phyloP scores from a whole-genome alignment of 2,797 vertebrate genomes.

The Acanthurus tractus region DNA sequence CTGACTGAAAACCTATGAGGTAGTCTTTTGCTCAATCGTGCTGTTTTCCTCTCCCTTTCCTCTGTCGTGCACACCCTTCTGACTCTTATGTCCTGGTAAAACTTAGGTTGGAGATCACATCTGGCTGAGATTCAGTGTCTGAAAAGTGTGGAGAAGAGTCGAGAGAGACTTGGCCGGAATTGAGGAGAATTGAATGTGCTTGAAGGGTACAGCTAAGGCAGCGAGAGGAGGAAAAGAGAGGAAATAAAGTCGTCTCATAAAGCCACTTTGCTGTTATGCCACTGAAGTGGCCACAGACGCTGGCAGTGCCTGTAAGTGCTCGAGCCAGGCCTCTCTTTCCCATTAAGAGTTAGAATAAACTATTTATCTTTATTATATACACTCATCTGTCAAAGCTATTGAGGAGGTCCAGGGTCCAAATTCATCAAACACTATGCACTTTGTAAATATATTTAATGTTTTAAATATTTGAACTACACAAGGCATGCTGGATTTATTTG shows the following conservation, averaged over 20 bases:
- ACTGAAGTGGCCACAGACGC: slow-evolving; percentile 51
- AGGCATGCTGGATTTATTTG: slow-evolving; percentile 41
- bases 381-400: slow-evolving; percentile 75
- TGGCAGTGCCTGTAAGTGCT: slow-evolving; percentile 38
- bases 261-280: slow-evolving; percentile 42
- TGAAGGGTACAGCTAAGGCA: neutral
- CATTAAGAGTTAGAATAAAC: slow-evolving; percentile 82
- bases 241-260: slow-evolving; percentile 48
- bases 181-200: neutral
- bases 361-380: slow-evolving; percentile 80
- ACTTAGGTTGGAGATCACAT: slow-evolving; percentile 55
- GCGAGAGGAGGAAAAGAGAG: slow-evolving; percentile 9
- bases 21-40: slow-evolving; percentile 56
- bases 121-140: slow-evolving; percentile 30
- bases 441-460: slow-evolving; percentile 57
- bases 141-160: slow-evolving; percentile 31
- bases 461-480: slow-evolving; percentile 66
- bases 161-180: slow-evolving; percentile 26
- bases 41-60: slow-evolving; percentile 35
- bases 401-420: slow-evolving; percentile 48
- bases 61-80: slow-evolving; percentile 12
- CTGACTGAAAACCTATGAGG: slow-evolving; percentile 73
- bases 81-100: slow-evolving; percentile 52
- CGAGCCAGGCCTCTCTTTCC: slow-evolving; percentile 62
- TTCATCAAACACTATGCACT: slow-evolving; percentile 49